These are phyloP conservation scores for Neodiprion pinetum DNA, from an alignment of 1,140 invertebrate species.

Conservation along the genomic window DNA sequence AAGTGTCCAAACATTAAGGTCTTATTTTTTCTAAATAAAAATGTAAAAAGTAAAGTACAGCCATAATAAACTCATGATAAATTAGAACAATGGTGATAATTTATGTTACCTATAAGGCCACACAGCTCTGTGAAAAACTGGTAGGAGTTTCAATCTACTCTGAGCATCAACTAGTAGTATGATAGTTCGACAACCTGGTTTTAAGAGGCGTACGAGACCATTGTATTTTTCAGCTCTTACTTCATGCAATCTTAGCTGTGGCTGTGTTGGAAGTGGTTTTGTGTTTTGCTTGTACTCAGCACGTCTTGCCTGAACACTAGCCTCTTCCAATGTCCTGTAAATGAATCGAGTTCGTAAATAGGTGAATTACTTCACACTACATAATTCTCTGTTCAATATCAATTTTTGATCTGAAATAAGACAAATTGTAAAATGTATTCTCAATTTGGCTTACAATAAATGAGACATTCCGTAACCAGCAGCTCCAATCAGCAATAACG, in stretches of 20 bases:
- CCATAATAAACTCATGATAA: not conserved
- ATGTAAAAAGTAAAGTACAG: slow-evolving; percentile 16
- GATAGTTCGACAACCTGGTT: slow-evolving; percentile 94
- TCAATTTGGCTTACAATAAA: slow-evolving; percentile 72
- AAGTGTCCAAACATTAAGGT: slow-evolving; percentile 94
- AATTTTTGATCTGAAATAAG: slow-evolving; percentile 21
- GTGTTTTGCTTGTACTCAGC: slow-evolving; percentile 56
- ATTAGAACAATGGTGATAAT: slow-evolving; percentile 20
- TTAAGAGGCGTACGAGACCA: slow-evolving; percentile 89
- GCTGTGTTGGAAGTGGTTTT: slow-evolving; percentile 58
- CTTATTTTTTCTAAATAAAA: slow-evolving; percentile 76
- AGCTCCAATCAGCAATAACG: slow-evolving; percentile 80
- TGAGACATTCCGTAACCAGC: slow-evolving; percentile 90
- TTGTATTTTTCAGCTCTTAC: slow-evolving; percentile 94
- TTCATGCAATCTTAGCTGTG: slow-evolving; percentile 88
- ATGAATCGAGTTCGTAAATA: slow-evolving; percentile 19
- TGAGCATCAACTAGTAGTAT: slow-evolving; percentile 89
- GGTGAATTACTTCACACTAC: slow-evolving; percentile 13
- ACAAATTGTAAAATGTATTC: slow-evolving; percentile 10
- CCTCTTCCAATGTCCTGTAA: slow-evolving; percentile 78
- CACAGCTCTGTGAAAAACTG: slow-evolving; percentile 90
- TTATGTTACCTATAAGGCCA: slow-evolving; percentile 89
- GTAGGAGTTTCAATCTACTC: slow-evolving; percentile 83
- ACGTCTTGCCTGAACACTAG: slow-evolving; percentile 72
- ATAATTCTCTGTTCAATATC: slow-evolving; percentile 18